These are phyloP conservation scores for Cosmia pyralina DNA, from an alignment of 2,888 invertebrate genomes.

Conservation along the genomic window DNA sequence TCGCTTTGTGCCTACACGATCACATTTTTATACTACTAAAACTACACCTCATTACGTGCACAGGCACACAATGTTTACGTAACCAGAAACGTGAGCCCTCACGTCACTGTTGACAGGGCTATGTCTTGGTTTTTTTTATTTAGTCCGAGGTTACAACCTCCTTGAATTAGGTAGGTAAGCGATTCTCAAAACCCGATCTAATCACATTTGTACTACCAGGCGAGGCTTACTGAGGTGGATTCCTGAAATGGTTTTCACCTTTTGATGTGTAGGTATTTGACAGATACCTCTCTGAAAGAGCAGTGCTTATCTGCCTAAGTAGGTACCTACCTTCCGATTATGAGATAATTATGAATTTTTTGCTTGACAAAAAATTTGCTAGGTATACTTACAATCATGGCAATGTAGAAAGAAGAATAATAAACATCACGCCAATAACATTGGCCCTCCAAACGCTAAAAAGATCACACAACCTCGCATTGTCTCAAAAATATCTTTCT, in stretches of 20 bases:
- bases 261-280: not conserved
- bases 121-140: no score
- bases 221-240: no score
- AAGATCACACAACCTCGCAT: conserved; percentile 50
- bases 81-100: no score
- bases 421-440: conserved; percentile 16
- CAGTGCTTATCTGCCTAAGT: not conserved
- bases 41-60: no score
- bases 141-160: not conserved
- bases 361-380: not conserved
- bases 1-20: no score
- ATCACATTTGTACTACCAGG: no score
- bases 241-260: not conserved
- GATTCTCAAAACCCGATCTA: no score
- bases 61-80: no score
- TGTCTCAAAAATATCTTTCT: conserved; percentile 61
- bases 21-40: no score
- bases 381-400: not conserved
- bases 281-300: not conserved
- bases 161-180: not conserved
- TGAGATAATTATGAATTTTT: no score
- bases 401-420: not conserved
- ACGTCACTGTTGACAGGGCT: no score
- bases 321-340: not conserved
- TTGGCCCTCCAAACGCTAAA: conserved; percentile 13